phyloP scores from a whole-genome alignment of 2,113 vertebrate species.

The Microcebus murinus region DNA sequence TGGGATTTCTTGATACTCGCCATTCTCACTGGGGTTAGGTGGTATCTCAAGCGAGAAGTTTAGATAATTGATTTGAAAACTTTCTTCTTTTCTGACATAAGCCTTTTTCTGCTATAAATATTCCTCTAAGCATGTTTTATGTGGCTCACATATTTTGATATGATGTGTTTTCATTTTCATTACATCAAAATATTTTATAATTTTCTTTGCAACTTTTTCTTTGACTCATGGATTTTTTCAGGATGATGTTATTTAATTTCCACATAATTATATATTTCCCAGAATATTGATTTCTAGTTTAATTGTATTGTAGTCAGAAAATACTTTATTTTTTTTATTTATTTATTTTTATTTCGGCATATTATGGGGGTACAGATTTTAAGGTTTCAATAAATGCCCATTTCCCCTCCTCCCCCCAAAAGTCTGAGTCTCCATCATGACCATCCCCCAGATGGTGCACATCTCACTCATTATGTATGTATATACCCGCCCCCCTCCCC shows the following conservation, averaged over 20 bases:
- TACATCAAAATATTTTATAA: not conserved
- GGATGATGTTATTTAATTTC: not conserved
- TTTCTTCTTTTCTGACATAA: not conserved
- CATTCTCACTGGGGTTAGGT: no score
- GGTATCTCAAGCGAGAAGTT: not conserved
- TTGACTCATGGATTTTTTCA: not conserved
- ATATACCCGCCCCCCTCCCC: no score
- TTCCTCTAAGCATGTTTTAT: not conserved
- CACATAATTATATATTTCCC: conserved; percentile 24
- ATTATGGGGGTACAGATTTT: no score
- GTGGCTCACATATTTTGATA: not conserved
- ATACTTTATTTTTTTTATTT: not conserved
- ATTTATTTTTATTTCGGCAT: no score
- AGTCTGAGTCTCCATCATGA: no score
- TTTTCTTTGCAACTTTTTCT: conserved; percentile 1
- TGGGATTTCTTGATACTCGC: no score
- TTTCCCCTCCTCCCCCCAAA: no score
- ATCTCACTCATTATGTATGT: no score
- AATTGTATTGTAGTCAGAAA: not conserved
- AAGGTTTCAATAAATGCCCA: no score
- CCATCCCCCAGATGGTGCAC: no score
- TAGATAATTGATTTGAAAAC: conserved; percentile 22
- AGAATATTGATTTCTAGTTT: conserved; percentile 1
- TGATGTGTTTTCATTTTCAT: not conserved
- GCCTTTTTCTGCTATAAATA: not conserved